These are phyloP conservation scores for Temnothorax nylanderi DNA, from an alignment of 1,140 invertebrate species.

Conservation along the genomic window DNA sequence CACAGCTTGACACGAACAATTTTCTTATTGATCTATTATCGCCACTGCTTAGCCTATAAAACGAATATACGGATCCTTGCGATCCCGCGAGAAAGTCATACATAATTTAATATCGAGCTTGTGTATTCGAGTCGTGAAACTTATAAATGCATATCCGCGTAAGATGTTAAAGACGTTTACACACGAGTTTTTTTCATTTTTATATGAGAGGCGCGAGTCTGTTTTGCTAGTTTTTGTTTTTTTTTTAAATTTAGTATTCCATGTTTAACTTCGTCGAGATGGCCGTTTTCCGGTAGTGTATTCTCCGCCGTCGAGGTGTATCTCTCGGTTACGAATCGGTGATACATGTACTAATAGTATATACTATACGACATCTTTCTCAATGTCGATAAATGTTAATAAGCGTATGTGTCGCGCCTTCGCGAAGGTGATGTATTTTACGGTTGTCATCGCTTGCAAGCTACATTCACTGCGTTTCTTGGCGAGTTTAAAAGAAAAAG, in stretches of 20 bases:
- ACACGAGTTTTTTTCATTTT: conserved; percentile 57
- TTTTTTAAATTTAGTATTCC: not conserved
- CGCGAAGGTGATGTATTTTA: conserved; percentile 30
- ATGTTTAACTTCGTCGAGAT: conserved; percentile 14
- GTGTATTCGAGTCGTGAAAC: conserved; percentile 52
- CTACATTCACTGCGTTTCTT: conserved; percentile 25
- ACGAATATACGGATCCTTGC: conserved; percentile 12
- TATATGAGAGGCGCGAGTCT: conserved; percentile 47
- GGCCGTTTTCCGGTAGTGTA: conserved; percentile 10
- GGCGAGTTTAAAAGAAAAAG: not conserved
- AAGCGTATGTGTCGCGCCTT: conserved; percentile 49
- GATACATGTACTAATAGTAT: conserved; percentile 47
- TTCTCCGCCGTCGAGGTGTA: not conserved
- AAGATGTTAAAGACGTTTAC: not conserved
- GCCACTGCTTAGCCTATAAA: conserved; percentile 34
- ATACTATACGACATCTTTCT: conserved; percentile 32
- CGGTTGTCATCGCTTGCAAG: conserved; percentile 27
- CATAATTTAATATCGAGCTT: conserved; percentile 73
- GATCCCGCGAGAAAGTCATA: conserved; percentile 37
- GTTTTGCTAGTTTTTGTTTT: not conserved
- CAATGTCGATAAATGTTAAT: conserved; percentile 60
- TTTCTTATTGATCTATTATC: conserved; percentile 37
- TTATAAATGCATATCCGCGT: conserved; percentile 1
- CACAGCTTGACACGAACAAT: conserved; percentile 39
- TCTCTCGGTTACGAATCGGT: conserved; percentile 24